Conservation (phyloP, 2,797 vertebrate species). For the Eulemur coronatus region DNA sequence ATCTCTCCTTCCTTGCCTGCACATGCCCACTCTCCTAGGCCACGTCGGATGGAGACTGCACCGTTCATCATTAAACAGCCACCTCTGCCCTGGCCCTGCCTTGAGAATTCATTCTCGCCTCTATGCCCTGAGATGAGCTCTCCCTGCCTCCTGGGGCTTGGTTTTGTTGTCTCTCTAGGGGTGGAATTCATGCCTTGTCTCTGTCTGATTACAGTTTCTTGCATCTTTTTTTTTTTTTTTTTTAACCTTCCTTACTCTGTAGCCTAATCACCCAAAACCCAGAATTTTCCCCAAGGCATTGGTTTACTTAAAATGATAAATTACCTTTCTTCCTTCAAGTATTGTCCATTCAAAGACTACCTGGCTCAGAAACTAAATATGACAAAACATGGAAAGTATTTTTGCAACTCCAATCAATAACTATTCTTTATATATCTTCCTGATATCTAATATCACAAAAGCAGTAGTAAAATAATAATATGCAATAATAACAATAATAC, state of each 20-base stretch:
- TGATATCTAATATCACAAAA: background rate
- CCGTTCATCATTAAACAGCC: background rate
- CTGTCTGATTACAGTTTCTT: background rate
- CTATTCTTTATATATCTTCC: background rate
- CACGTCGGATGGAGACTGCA: background rate
- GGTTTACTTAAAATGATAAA: slow-evolving; percentile 8
- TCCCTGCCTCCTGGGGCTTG: background rate
- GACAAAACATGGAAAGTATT: background rate
- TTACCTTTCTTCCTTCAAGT: background rate
- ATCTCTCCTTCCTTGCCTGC: background rate
- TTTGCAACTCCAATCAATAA: background rate
- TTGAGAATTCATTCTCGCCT: background rate
- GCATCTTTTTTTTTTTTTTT: background rate
- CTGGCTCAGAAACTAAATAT: background rate
- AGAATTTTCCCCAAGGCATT: background rate
- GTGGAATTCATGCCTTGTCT: background rate
- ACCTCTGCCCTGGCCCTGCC: background rate
- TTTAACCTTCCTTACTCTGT: background rate
- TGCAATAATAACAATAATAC: background rate
- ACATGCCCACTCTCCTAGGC: background rate
- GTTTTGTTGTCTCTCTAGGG: background rate
- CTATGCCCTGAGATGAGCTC: background rate
- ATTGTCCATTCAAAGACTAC: background rate
- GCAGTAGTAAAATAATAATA: background rate
- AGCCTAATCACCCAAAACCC: background rate